Conservation (phyloP, 2,113 vertebrate genomes). For the Petroica traversi region DNA sequence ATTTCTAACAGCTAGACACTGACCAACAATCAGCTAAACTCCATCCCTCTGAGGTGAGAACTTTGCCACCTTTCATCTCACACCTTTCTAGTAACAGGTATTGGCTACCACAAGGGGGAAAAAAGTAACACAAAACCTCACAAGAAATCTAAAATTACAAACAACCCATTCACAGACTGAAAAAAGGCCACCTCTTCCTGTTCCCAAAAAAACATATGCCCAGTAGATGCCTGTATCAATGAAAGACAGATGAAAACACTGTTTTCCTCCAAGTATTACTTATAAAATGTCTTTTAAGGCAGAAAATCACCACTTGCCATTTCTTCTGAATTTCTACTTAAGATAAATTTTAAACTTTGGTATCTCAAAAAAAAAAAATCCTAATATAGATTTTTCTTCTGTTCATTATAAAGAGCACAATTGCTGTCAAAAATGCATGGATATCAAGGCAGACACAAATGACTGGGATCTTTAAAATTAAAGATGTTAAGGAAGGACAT, state of each 20-base stretch:
- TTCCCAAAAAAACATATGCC: not conserved
- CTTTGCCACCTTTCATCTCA: not conserved
- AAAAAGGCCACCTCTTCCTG: not conserved
- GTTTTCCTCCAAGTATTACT: not conserved
- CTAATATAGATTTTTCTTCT: not conserved
- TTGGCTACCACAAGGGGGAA: not conserved
- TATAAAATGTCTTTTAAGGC: not conserved
- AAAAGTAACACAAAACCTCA: not conserved
- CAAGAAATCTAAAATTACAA: not conserved
- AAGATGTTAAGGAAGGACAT: not conserved
- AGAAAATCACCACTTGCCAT: not conserved
- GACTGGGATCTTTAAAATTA: not conserved
- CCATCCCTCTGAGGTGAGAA: not conserved
- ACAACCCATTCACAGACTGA: not conserved
- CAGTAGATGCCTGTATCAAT: not conserved
- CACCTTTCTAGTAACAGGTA: not conserved
- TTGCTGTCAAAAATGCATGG: not conserved
- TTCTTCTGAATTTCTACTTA: not conserved
- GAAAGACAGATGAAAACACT: not conserved
- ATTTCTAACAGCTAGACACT: not conserved
- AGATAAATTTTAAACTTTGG: not conserved
- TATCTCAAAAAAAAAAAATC: not conserved
- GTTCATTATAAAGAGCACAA: not conserved
- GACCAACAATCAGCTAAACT: not conserved
- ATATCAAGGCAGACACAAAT: not conserved